Conservation (phyloP, 2,888 invertebrate genomes). For the Drosophila vallismaia region DNA sequence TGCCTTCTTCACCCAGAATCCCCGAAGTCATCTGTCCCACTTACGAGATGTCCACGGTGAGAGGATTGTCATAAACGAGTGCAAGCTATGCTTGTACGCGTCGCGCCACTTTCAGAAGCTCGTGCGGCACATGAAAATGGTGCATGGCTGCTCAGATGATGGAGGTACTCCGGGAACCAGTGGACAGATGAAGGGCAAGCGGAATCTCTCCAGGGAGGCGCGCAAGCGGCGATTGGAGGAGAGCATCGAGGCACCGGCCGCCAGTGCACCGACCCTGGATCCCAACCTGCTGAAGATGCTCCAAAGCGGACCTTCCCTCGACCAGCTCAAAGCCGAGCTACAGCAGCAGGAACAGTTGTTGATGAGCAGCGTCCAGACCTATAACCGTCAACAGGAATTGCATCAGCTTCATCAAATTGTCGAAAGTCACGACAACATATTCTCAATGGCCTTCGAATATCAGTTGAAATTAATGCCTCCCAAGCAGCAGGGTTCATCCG, state of each 20-base stretch:
- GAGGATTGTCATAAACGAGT: slow-evolving; percentile 92
- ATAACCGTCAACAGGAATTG: slow-evolving; percentile 72
- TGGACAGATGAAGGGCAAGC: slow-evolving; percentile 76
- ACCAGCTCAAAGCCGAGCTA: slow-evolving; percentile 80
- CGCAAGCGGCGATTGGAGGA: slow-evolving; percentile 82
- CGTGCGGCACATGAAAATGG: slow-evolving; percentile 92
- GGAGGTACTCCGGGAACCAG: slow-evolving; percentile 79
- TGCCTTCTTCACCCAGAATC: slow-evolving; percentile 92
- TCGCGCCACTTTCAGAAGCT: slow-evolving; percentile 94
- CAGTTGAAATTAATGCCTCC: slow-evolving; percentile 49
- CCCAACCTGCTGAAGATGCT: slow-evolving; percentile 13
- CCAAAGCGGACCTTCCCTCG: slow-evolving; percentile 60
- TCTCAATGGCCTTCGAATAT: slow-evolving; percentile 78
- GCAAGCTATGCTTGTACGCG: slow-evolving; percentile 94
- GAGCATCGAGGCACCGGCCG: slow-evolving; percentile 47
- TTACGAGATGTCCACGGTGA: slow-evolving; percentile 92
- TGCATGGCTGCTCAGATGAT: slow-evolving; percentile 85
- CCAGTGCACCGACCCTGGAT: neutral
- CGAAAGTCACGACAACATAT: slow-evolving; percentile 56
- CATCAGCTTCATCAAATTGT: slow-evolving; percentile 63
- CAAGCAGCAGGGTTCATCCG: slow-evolving; percentile 7
- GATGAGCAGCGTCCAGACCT: slow-evolving; percentile 63
- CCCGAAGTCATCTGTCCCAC: slow-evolving; percentile 92
- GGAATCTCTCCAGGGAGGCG: slow-evolving; percentile 81
- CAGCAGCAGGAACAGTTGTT: slow-evolving; percentile 80